A percentile compares a stretch with the other conserved stretches of the same genome.
These are phyloP conservation scores for Hoplostethus atlanticus DNA, from an alignment of 2,797 vertebrate species.

Conservation along the genomic window DNA sequence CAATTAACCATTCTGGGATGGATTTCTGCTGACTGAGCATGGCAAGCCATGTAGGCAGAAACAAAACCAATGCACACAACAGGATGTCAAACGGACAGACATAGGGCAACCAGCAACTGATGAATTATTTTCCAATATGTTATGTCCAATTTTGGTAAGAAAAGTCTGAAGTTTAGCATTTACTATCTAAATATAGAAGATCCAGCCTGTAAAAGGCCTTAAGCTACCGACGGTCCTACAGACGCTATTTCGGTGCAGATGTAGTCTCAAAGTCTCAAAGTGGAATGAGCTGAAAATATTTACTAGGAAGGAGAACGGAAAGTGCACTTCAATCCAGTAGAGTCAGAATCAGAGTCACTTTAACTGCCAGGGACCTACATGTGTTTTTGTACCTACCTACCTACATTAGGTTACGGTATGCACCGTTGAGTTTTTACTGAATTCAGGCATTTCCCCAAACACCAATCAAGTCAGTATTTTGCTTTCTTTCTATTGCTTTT, in stretches of 20 bases:
- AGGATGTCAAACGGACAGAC: conserved; percentile 32
- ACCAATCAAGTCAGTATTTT: too few species aligned
- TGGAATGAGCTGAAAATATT: too few species aligned
- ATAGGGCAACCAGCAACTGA: background rate
- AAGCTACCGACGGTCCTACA: background rate
- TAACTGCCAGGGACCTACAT: background rate
- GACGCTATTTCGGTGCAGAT: background rate
- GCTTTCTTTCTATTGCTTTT: too few species aligned
- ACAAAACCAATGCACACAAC: conserved; percentile 28
- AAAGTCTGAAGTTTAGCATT: background rate
- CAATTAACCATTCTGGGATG: conserved; percentile 49
- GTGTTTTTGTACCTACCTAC: too few species aligned
- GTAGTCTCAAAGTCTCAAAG: too few species aligned
- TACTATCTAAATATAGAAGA: background rate
- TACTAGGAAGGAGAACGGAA: too few species aligned
- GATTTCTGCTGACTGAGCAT: conserved; percentile 64
- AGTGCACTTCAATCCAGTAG: background rate
- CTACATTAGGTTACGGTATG: too few species aligned
- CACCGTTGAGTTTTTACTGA: too few species aligned
- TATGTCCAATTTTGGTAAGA: background rate
- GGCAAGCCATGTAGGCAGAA: conserved; percentile 36
- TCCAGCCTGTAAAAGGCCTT: background rate
- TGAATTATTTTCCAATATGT: too few species aligned
- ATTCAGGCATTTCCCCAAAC: too few species aligned
- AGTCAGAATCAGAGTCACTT: conserved; percentile 9